These are phyloP conservation scores for Sarcophilus harrisii DNA, from an alignment of 2,797 vertebrate genomes.

Conservation along the genomic window DNA sequence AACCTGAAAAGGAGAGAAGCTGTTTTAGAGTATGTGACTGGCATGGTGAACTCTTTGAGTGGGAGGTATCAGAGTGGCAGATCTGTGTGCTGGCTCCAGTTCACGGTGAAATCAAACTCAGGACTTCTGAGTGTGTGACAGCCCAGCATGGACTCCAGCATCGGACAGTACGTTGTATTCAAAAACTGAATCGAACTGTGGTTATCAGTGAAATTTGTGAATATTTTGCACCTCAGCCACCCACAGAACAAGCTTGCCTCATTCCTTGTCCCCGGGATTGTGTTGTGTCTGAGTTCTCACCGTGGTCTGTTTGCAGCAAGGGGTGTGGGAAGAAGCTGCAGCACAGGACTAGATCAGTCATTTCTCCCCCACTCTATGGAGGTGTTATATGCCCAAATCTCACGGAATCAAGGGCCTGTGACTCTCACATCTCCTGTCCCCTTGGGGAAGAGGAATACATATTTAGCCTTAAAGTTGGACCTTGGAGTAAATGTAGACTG, in stretches of 20 bases:
- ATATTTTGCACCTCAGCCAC: constrained; percentile 91
- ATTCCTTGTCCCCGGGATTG: constrained; percentile 96
- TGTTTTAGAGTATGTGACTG: constrained; percentile 97
- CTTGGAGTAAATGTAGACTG: constrained; percentile 91
- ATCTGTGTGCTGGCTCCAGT: constrained; percentile 87
- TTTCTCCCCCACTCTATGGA: constrained; percentile 93
- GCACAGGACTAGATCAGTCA: constrained; percentile 89
- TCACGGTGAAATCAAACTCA: constrained; percentile 82
- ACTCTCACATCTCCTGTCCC: constrained; percentile 83
- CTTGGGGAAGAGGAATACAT: constrained; percentile 88
- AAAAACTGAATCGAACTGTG: constrained; percentile 89
- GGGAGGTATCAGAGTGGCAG: constrained; percentile 94
- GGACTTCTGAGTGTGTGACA: constrained; percentile 88
- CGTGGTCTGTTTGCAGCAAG: constrained; percentile 91
- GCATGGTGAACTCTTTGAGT: constrained; percentile 95
- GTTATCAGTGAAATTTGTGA: constrained; percentile 92
- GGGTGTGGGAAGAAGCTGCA: constrained; percentile 88
- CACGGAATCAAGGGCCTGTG: constrained; percentile 91
- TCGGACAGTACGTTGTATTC: constrained; percentile 90
- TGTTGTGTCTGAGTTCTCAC: constrained; percentile 92
- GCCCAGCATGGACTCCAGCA: constrained; percentile 96
- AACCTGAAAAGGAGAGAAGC: constrained; percentile 91
- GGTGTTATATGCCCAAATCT: constrained; percentile 92
- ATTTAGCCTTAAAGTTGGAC: constrained; percentile 94
- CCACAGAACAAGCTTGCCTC: constrained; percentile 93